Evolutionary conservation across 2,797 vertebrate species (phyloP).

Genomic region (Scomberomorus guttatus): DNA sequence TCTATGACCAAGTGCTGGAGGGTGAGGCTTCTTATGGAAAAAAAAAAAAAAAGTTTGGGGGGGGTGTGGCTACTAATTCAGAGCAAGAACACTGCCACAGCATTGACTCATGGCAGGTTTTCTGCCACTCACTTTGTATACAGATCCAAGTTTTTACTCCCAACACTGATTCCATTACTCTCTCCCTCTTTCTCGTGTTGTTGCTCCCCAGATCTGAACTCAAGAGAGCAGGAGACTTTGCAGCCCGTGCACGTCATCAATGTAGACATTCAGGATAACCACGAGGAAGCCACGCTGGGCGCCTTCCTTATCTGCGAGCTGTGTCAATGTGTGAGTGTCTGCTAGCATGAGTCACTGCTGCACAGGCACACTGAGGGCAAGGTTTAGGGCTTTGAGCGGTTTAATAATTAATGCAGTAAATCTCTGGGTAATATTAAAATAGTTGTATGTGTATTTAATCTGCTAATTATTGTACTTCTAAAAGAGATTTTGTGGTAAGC

Average conservation of each 20-base stretch:
- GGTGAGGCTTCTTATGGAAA: conserved; percentile 85
- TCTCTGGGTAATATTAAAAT: neutral
- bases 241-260: conserved; percentile 98
- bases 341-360: neutral
- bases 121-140: neutral
- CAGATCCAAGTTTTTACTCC: neutral
- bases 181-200: neutral
- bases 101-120: neutral
- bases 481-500: neutral
- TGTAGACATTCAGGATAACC: conserved; percentile 99
- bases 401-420: neutral
- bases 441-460: neutral
- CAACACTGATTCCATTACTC: neutral
- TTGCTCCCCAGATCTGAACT: conserved; percentile 90
- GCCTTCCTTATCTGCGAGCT: conserved; percentile 99
- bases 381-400: neutral
- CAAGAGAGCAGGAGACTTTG: conserved; percentile 96
- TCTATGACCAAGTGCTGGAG: conserved; percentile 99
- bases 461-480: neutral
- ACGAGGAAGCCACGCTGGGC: conserved; percentile 97
- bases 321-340: conserved; percentile 97
- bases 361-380: neutral
- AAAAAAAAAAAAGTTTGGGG: neutral
- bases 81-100: neutral
- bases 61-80: neutral